Evolutionary conservation across 1,140 invertebrate species (phyloP).

Genomic region (Caerostris extrusa): DNA sequence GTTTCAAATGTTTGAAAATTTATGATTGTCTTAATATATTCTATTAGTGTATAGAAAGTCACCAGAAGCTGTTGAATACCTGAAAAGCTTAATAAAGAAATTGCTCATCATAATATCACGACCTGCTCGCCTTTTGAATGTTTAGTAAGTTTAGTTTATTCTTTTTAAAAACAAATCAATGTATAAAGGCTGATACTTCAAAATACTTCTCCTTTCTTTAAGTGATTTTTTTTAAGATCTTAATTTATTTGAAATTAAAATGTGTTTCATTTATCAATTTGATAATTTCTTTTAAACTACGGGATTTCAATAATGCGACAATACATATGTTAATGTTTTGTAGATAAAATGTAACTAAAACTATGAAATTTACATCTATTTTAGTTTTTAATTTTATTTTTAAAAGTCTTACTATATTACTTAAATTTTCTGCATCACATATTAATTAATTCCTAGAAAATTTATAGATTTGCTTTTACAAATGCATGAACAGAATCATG

Average conservation of each 20-base stretch:
- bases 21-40: conserved; percentile 21
- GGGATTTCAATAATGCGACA: neutral
- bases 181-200: neutral
- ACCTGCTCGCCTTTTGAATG: conserved; percentile 97
- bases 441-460: neutral
- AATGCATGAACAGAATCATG: neutral
- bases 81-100: conserved; percentile 93
- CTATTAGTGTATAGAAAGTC: conserved; percentile 93
- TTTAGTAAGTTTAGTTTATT: conserved; percentile 83
- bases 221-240: neutral
- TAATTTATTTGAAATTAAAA: neutral
- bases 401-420: neutral
- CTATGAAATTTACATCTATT: neutral
- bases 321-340: neutral
- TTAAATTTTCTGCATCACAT: neutral
- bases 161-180: neutral
- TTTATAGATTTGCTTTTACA: neutral
- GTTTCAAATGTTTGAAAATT: neutral
- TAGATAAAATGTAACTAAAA: neutral
- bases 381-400: neutral
- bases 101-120: conserved; percentile 97
- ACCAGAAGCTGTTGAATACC: conserved; percentile 90
- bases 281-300: neutral
- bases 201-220: neutral
- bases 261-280: neutral